Base-by-base conservation (phyloP, 1,140 invertebrate species). In the Rhagoletis pomonella region DNA sequence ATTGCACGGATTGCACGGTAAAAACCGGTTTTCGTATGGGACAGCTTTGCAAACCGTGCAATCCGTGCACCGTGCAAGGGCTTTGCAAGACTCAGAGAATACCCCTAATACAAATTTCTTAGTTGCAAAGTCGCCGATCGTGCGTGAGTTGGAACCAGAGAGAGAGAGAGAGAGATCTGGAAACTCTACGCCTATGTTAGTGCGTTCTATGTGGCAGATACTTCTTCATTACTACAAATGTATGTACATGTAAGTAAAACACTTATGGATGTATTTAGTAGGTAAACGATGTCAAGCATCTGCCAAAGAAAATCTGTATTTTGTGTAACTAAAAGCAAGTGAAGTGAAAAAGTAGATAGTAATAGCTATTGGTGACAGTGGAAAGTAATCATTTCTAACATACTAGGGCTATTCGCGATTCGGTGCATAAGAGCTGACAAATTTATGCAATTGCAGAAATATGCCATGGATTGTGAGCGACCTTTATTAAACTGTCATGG, bases 61-160 rank as follows among this genome's bases (percentile, higher is more conserved):
- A n/a, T n/a, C n/a, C n/a, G n/a, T n/a, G n/a, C n/a, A n/a, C n/a
- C n/a, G n/a, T n/a, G n/a, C n/a, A n/a, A n/a, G n/a, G n/a, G n/a
- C n/a, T n/a, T n/a, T n/a, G n/a, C n/a, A n/a, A n/a, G n/a, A n/a
- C n/a, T n/a, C n/a, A n/a, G n/a, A n/a, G n/a, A n/a, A n/a, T n/a
- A n/a, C n/a, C n/a, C n/a, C n/a, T n/a, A n/a, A n/a, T 55, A 81
- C 44, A 81, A 55, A 55, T 81, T 81, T 50, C n/a, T 5, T 81
- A 6, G 17, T 50, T 81, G 67, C 67, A 73, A 73, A 73, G 67
- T 73, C 10, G 67, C 42, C 67, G 73, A 81, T 81, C 47, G 73
- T 81, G 73, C 73, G 73, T 81, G 73, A 81, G 73, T n/a, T 81
- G 6, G 44, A 81, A 17, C n/a, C 19, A 77, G 73, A 81, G 73